Percentiles rank a stretch among this genome's conserved stretches.
Conservation (phyloP, 2,797 vertebrate species). For the Sebastes trivittatus region DNA sequence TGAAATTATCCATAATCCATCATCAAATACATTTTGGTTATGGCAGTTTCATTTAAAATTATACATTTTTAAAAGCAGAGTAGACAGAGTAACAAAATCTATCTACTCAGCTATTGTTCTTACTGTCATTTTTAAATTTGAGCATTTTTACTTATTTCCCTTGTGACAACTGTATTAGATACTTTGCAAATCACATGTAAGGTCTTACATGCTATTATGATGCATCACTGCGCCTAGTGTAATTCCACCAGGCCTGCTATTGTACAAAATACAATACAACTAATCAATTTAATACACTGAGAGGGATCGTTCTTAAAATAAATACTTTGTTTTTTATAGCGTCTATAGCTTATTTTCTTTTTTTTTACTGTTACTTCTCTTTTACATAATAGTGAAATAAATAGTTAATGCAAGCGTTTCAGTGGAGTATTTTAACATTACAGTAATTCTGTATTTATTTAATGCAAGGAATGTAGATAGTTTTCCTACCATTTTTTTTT, state of each 20-base stretch:
- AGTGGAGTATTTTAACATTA: background rate
- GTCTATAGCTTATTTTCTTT: background rate
- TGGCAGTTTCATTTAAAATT: background rate
- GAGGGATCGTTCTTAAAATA: background rate
- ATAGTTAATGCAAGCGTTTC: background rate
- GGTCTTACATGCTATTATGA: background rate
- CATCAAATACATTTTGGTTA: background rate
- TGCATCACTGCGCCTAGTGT: background rate
- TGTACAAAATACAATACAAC: background rate
- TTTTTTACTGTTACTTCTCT: background rate
- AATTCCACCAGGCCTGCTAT: background rate
- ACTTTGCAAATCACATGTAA: background rate
- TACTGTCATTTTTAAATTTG: background rate
- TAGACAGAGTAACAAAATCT: background rate
- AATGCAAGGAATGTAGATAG: background rate
- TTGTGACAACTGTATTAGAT: background rate
- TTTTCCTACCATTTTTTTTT: background rate
- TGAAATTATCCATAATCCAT: background rate
- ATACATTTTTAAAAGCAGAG: background rate
- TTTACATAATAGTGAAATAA: background rate
- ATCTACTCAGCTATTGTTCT: background rate
- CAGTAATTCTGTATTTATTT: background rate
- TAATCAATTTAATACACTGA: background rate
- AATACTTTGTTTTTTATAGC: background rate
- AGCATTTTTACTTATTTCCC: background rate